Evolutionary conservation across 1,140 invertebrate species (phyloP), one percentile per base, ranked within the genome.

Genomic region (Tetranychus urticae): DNA sequence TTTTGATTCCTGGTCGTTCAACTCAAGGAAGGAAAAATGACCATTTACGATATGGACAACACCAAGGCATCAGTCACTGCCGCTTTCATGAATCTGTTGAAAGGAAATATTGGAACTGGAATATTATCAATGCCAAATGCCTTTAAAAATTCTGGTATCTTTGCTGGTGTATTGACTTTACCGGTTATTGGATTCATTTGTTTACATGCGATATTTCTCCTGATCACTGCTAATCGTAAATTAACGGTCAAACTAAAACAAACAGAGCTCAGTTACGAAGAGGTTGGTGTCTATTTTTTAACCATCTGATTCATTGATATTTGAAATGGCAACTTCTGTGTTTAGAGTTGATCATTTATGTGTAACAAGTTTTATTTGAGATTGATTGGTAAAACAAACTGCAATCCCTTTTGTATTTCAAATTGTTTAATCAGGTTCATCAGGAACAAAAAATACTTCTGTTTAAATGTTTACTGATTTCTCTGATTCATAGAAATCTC

Each of bases 121-220:
- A 85, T 92, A 54, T 70, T 92, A 56, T 86, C 88, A n/a, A 89
- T 92, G 84, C 85, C 88, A 1, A 79, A 81, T 67, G 87, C 88
- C 0, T 82, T 90, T 35, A 12, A 1, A 57, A 81, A 89, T 69
- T 76, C 86, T n/a, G 88, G 88, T 42, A 79, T 86, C 10, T 33
- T 67, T 63, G 75, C 85, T 60, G 85, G 85, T 39, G 77, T 85
- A 59, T 74, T 72, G 69, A 81, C 83, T n/a, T 82, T 84, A 1
- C 69, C 85, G 50, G 68, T 84, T 3, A 82, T 88, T 36, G 84
- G 84, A 14, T 70, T 78, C 13, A 79, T 88, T 61, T 87, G 84
- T 70, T 85, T 85, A 8, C 84, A 87, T 70, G 88, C 85, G 66
- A 88, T 88, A 85, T 83, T 86, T 71, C 81, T 88, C 73, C 68